Evolutionary conservation across 2,113 vertebrate species (phyloP), one percentile per base, ranked within the genome.

Genomic region (Myodes glareolus): DNA sequence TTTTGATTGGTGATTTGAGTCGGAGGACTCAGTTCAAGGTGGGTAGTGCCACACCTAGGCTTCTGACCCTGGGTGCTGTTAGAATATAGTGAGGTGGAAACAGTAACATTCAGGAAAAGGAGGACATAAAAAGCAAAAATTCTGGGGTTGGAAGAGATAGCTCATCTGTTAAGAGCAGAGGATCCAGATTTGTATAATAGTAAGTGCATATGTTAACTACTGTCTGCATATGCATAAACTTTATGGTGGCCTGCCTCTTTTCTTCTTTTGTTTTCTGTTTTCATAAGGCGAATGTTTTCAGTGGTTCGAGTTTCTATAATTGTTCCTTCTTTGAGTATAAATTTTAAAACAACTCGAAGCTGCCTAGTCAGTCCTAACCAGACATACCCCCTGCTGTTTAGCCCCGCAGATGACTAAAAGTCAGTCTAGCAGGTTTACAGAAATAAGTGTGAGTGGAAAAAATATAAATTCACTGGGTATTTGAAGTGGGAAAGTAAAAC

Each of bases 401-500:
- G 86, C n/a, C 17, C 31, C 23, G 39, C 8, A 4, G 72, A 86
- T 98, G 97, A 97, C 97, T 98, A 97, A 98, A 96, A 23, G 52
- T 27, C 85, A 68, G 84, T 88, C 90, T 95, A 92, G 42, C 70
- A 93, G 77, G 61, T 81, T 97, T 58, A 84, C 21, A 94, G 88
- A 95, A 95, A 95, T 68, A 31, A n/a, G 52, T 96, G 72, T 82
- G 91, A 96, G 90, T 70, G 95, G 98, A 96, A 97, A 94, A 94
- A 94, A 50, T 92, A 82, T 91, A 97, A 95, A 97, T 97, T 95
- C 68, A 96, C 50, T 96, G 92, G 81, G 92, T 88, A 96, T 97
- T 97, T 98, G 93, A 95, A 97, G 72, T 96, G 91, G 95, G 94
- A 96, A 97, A 98, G 96, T 95, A 97, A 98, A 95, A 58, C 68